phyloP scores from a whole-genome alignment of 2,113 vertebrate genomes.

The Clarias batrachus region DNA sequence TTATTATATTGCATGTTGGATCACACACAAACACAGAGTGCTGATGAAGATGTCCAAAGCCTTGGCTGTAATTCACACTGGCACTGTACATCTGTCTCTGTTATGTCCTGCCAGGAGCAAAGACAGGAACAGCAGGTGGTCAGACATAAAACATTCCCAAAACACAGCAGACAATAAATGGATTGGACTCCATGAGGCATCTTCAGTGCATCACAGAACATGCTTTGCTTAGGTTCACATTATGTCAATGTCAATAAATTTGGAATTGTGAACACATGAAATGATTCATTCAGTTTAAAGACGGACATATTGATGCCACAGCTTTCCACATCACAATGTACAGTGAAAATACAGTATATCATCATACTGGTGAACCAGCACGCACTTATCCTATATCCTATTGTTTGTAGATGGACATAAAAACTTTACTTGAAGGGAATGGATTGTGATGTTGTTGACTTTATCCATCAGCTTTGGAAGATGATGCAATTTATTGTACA shows the following conservation, averaged over 20 bases:
- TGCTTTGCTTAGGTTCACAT: not conserved
- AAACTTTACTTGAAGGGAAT: not conserved
- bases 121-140: slow-evolving; percentile 37
- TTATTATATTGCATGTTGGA: slow-evolving; percentile 37
- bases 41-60: slow-evolving; percentile 38
- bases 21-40: slow-evolving; percentile 30
- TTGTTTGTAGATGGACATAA: not conserved
- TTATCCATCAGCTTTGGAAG: not conserved
- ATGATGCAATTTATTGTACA: not conserved
- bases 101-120: slow-evolving; percentile 33
- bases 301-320: not conserved
- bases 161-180: slow-evolving; percentile 30
- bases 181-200: slow-evolving; percentile 22
- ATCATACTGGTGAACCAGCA: not conserved
- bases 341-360: not conserved
- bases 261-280: not conserved
- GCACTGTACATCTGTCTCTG: slow-evolving; percentile 40
- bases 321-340: not conserved
- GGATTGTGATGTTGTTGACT: not conserved
- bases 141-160: slow-evolving; percentile 34
- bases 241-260: not conserved
- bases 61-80: slow-evolving; percentile 36
- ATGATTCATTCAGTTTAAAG: not conserved
- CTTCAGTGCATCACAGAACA: slow-evolving; percentile 1
- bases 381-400: not conserved